Percentiles rank a stretch among this genome's conserved stretches.
These are phyloP conservation scores for Leptinotarsa rubiginosa DNA, from an alignment of 2,888 invertebrate genomes.

Conservation along the genomic window DNA sequence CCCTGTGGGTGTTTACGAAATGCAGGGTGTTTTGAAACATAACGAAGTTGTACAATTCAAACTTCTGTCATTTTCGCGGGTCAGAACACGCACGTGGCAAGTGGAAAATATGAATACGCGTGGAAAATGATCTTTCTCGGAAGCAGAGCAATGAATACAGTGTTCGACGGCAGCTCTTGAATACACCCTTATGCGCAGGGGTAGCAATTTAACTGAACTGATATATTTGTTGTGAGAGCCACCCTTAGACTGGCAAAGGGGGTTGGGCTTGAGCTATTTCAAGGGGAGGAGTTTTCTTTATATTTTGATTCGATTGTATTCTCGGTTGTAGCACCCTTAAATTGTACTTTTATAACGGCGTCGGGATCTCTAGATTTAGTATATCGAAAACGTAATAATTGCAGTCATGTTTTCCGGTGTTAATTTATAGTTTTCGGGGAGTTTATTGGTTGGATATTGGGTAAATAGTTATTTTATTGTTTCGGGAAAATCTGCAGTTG, in stretches of 20 bases:
- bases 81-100: constrained; percentile 27
- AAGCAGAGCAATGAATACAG: constrained; percentile 36
- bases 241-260: constrained; percentile 60
- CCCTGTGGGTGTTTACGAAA: constrained; percentile 57
- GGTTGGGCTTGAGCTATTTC: constrained; percentile 52
- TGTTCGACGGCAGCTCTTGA: constrained; percentile 35
- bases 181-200: constrained; percentile 45
- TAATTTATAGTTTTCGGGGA: constrained; percentile 42
- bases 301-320: constrained; percentile 47
- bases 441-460: constrained; percentile 34
- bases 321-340: constrained; percentile 44
- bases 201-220: constrained; percentile 53
- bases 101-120: constrained; percentile 10
- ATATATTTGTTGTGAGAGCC: constrained; percentile 57
- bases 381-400: constrained; percentile 48
- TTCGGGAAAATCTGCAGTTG: constrained; percentile 11
- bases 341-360: constrained; percentile 50
- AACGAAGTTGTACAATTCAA: constrained; percentile 11
- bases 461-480: constrained; percentile 21
- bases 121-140: constrained; percentile 23
- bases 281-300: constrained; percentile 58
- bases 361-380: constrained; percentile 37
- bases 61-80: constrained; percentile 18
- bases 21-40: constrained; percentile 64
- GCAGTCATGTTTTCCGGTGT: constrained; percentile 44